Evolutionary conservation across 2,888 invertebrate species (phyloP), one percentile per base, ranked within the genome.

Genomic region (Polia nebulosa): DNA sequence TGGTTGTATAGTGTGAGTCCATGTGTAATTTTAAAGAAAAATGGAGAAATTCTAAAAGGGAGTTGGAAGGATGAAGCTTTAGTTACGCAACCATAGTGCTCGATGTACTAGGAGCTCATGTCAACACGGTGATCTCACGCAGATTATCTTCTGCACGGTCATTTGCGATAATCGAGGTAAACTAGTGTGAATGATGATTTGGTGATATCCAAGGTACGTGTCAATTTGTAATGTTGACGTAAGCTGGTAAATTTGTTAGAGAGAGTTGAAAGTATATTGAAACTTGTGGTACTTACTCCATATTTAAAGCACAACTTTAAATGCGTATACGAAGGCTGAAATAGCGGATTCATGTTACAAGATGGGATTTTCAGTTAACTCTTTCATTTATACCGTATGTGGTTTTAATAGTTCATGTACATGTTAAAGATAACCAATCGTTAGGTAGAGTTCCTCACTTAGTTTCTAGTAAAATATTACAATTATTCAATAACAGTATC

Each of bases 21-120:
- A 13, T 7, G 22, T 6, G 45, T n/a, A 13, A 20, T 13, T 5
- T 45, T 41, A 15, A 41, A 11, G 44, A 22, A 25, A 45, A 22
- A 13, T 25, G 22, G 13, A 13, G 22, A 6, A 25, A 13, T 45
- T 45, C 44, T 20, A 44, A 44, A 1, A 44, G n/a, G n/a, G n/a
- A n/a, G n/a, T n/a, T n/a, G n/a, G n/a, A n/a, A n/a, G n/a, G n/a
- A n/a, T n/a, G n/a, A n/a, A n/a, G n/a, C n/a, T n/a, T 60, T 32
- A 29, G 63, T 72, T 66, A 72, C 83, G 76, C 72, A 80, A 69
- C 36, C 22, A 32, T 74, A 75, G 57, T 65, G 32, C 36, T 36
- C 7, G 6, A 11, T 22, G 32, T 29, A 52, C 74, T 20, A 41
- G 34, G 27, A 63, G 59, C 34, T 15, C 59, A 20, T 57, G 61